Base-by-base conservation (phyloP, 2,888 invertebrate genomes). In the Pristionchus fissidentatus region DNA sequence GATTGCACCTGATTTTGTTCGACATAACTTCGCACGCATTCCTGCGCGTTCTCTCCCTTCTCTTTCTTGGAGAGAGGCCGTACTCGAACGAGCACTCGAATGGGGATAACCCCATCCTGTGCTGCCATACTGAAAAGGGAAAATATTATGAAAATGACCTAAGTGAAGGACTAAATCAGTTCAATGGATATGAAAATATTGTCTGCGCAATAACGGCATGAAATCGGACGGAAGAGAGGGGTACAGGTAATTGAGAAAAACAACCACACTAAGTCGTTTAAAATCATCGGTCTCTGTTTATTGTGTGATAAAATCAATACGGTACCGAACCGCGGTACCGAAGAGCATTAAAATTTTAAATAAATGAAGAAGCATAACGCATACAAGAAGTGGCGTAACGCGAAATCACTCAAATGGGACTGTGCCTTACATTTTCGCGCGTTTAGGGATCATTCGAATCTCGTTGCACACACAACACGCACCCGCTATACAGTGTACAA, bases 1-100 rank as follows among this genome's bases (percentile, higher is more conserved):
- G n/a, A n/a, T 10, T 15, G 1, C 26, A 79, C 79, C 79, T 79
- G 79, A 57, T 79, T 79, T 26, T 79, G 57, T 19, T 79, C 79
- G 15, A 79, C 79, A 32, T 79, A 35, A 5, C 52, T 26, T 10
- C 79, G 55, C 3, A 57, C 46, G 22, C 79, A 57, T 57, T 57
- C 57, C 22, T 57, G 79, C 3, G 79, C 55, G 35, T 57, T 57
- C 41, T 79, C 79, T 19, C 38, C 35, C 8, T 26, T 55, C 19
- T 79, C 79, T 22, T 79, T 79, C 79, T 79, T 57, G 7, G 79
- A 79, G n/a, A 57, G 57, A 1, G 79, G 79, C 35, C 79, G 55
- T 22, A 57, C 79, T 22, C 79, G 32, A 3, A 79, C 57, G 5
- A 79, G 38, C 32, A 79, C 79, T 38, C 79, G 55, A 79, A 79